Base-by-base conservation (phyloP, 2,888 invertebrate species). In the Ischnus inquisitorius region DNA sequence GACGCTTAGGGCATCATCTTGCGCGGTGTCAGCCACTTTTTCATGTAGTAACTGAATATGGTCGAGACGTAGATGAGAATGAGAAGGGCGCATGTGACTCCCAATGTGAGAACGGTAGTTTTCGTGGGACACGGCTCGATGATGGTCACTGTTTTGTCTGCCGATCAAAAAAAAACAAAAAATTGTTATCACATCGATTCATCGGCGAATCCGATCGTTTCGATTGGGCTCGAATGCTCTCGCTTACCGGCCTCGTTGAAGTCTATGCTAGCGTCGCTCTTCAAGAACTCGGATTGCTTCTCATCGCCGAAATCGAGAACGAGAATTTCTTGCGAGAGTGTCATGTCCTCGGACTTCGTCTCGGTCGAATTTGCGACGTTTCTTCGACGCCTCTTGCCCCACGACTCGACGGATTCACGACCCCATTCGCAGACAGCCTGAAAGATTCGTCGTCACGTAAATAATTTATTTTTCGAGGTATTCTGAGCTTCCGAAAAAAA, bases 281-380 rank as follows among this genome's bases (percentile, higher is more conserved):
- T 96, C 88, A 97, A 95, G 94, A 96, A 97, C 87, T 97, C 97
- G 69, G 96, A 96, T 93, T 97, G 97, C 89, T 96, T 95, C 86
- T 98, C 98, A 94, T 98, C 98, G 69, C 98, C 98, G 90, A 98
- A 97, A 95, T 98, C 98, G 87, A 98, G 94, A 2, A 98, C 98
- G 25, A 98, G 95, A 91, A 98, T 98, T 94, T 98, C 98, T 94
- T 98, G 98, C 60, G 98, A 98, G 85, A 98, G 95, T 87, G 98
- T 98, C 98, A 98, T 98, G 90, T 97, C 97, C 88, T 97, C 97
- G 79, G 96, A 96, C 86, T 95, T 95, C 85, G 96, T 95, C 87
- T 96, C 96, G 54, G 95, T 95, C 43, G 95, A 94, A 88, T 95
- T 96, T 39, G 94, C 95, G 85, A 96, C 95, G 90, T 96, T 96